Base-by-base conservation (phyloP, 2,797 vertebrate genomes). In the Ctenopoma multispine region DNA sequence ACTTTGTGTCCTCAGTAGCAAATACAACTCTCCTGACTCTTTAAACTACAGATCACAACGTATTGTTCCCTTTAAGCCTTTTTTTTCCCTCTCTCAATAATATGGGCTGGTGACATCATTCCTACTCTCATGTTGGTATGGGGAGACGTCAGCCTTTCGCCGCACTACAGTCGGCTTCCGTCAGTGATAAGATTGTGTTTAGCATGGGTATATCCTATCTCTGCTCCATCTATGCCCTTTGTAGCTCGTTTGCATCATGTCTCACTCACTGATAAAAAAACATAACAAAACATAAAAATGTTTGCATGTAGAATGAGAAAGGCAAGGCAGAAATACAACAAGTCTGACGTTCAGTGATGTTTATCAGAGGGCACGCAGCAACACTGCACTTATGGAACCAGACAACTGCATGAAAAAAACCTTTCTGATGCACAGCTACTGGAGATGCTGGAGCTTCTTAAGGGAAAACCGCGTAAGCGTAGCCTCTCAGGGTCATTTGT, bases 91-190 rank as follows among this genome's bases (percentile, higher is more conserved):
- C 27, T 31, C 53, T 50, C 55, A 69, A 65, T 77, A 58, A 78
- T 81, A 63, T 31, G 65, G 65, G 51, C 53, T 0, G 11, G 48
- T 92, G 91, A 91, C 88, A 89, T 90, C 85, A 87, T 34, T 58
- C 50, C 51, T 40, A 38, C 68, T 79, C 75, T 79, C 74, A 79
- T 72, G 79, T 78, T 23, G 57, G 65, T 49, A 75, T 75, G 69
- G 55, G 40, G 56, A 63, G 67, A 51, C 72, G 34, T 62, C 48
- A 54, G 55, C 69, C 75, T 7, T 21, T 59, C 61, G 63, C 68
- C 51, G 3, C 15, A 4, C 66, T 7, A 92, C 90, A 91, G 89
- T 63, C 31, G 82, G 47, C 62, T 7, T 61, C 77, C 80, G 57
- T 74, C 60, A 63, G 60, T 1, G 83, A 87, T 81, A 84, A 80